Percentiles rank a stretch among this genome's conserved stretches.
phyloP scores from a whole-genome alignment of 1,140 invertebrate genomes.

The Agrypnia vestita region DNA sequence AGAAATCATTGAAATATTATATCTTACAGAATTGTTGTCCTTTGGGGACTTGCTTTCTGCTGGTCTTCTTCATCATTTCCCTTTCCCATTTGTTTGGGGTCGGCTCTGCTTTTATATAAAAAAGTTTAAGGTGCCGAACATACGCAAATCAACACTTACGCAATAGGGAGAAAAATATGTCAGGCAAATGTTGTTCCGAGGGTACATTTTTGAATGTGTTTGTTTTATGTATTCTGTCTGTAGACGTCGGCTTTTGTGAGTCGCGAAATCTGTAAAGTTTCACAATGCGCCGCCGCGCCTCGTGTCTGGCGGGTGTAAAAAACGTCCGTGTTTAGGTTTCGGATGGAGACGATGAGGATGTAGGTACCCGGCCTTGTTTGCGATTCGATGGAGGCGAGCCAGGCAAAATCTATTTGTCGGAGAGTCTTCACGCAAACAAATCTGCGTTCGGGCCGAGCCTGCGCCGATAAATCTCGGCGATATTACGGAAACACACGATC shows the following conservation, averaged over 20 bases:
- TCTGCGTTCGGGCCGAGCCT: constrained; percentile 13
- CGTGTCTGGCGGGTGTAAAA: constrained; percentile 5
- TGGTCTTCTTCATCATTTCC: no score
- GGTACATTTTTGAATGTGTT: no score
- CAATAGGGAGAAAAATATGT: no score
- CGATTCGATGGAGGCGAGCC: constrained; percentile 5
- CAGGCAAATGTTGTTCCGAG: no score
- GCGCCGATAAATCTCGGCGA: constrained; percentile 29
- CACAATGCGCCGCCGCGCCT: neutral
- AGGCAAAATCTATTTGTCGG: constrained; percentile 46
- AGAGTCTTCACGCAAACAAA: constrained; percentile 50
- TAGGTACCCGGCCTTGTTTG: constrained; percentile 12
- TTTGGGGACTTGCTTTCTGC: no score
- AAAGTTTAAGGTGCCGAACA: no score
- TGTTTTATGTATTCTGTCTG: neutral
- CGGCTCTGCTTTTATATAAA: no score
- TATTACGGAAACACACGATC: constrained; percentile 16
- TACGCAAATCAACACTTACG: no score
- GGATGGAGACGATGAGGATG: constrained; percentile 31
- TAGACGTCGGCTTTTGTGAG: neutral
- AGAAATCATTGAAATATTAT: no score
- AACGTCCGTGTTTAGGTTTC: constrained; percentile 31
- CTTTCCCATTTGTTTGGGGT: no score
- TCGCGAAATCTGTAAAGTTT: constrained; percentile 20
- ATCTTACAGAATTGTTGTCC: no score